A percentile compares a stretch with the other conserved stretches of the same genome.
Evolutionary conservation across 2,888 invertebrate species (phyloP).

Genomic region (Charanyca ferruginea): DNA sequence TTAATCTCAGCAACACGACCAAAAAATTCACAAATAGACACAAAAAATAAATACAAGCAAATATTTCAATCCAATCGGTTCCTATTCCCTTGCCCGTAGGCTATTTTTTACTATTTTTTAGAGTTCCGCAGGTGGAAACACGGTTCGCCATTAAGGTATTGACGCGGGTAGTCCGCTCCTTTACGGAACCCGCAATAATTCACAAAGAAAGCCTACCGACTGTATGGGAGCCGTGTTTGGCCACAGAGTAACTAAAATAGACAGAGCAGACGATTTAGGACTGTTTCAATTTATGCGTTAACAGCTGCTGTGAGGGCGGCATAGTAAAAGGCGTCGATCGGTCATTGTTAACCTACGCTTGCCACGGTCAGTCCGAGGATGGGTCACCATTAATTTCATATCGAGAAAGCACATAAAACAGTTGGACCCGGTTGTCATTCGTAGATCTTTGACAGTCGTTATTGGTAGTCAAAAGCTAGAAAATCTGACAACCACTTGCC

Average conservation of each 20-base stretch:
- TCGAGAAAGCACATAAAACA: no score
- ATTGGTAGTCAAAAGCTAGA: no score
- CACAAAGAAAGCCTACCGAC: slow-evolving; percentile 85
- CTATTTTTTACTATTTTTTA: slow-evolving; percentile 82
- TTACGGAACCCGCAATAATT: slow-evolving; percentile 87
- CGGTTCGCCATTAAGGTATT: slow-evolving; percentile 86
- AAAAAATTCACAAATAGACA: slow-evolving; percentile 8
- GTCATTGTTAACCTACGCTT: no score
- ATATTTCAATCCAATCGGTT: slow-evolving; percentile 64
- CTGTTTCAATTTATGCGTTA: no score
- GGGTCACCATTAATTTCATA: no score
- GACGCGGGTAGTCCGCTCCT: slow-evolving; percentile 78
- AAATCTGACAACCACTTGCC: no score
- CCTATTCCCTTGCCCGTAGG: slow-evolving; percentile 69
- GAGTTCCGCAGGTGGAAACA: slow-evolving; percentile 80
- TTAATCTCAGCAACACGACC: not conserved
- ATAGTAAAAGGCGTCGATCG: no score
- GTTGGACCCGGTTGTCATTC: no score
- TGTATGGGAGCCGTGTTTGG: slow-evolving; percentile 78
- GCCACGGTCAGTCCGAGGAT: no score
- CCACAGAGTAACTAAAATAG: slow-evolving; percentile 67
- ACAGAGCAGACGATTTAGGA: slow-evolving; percentile 22
- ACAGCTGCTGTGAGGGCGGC: no score
- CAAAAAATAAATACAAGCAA: slow-evolving; percentile 36
- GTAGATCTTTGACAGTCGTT: no score